Percentiles rank a stretch among this genome's conserved stretches.
These are phyloP conservation scores for Phortica magna DNA, from an alignment of 2,888 invertebrate genomes.

Conservation along the genomic window DNA sequence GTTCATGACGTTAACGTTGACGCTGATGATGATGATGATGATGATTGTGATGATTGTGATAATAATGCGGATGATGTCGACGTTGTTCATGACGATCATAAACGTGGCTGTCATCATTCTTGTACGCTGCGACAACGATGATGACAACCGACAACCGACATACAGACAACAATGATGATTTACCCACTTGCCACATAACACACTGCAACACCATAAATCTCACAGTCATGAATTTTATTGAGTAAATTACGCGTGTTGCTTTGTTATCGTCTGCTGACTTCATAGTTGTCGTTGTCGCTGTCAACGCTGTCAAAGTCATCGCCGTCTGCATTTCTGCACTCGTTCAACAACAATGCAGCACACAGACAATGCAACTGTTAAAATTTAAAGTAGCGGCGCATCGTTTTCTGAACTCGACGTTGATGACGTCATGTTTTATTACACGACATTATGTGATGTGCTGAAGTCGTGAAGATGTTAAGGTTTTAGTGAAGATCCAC, in stretches of 20 bases:
- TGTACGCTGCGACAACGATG: background rate
- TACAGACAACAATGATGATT: background rate
- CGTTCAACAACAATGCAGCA: background rate
- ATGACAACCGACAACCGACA: background rate
- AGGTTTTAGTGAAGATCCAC: too few species aligned
- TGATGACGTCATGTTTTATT: too few species aligned
- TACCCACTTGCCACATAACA: background rate
- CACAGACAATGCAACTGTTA: too few species aligned
- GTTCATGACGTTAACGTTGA: background rate
- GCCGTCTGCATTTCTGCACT: background rate
- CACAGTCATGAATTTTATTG: slow-evolving; percentile 46
- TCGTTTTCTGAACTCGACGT: too few species aligned
- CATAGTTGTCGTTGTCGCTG: slow-evolving; percentile 35
- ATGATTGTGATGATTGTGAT: too few species aligned
- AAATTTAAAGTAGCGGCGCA: too few species aligned
- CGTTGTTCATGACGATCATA: background rate
- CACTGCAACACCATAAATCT: slow-evolving; percentile 27
- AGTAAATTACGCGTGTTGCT: slow-evolving; percentile 31
- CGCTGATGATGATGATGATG: background rate
- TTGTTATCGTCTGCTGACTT: background rate
- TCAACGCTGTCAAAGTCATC: slow-evolving; percentile 17
- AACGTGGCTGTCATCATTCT: background rate
- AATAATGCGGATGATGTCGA: background rate
- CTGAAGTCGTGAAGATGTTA: too few species aligned
- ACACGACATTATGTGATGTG: too few species aligned